Conservation (phyloP, 2,797 vertebrate genomes). For the Agapornis canus region DNA sequence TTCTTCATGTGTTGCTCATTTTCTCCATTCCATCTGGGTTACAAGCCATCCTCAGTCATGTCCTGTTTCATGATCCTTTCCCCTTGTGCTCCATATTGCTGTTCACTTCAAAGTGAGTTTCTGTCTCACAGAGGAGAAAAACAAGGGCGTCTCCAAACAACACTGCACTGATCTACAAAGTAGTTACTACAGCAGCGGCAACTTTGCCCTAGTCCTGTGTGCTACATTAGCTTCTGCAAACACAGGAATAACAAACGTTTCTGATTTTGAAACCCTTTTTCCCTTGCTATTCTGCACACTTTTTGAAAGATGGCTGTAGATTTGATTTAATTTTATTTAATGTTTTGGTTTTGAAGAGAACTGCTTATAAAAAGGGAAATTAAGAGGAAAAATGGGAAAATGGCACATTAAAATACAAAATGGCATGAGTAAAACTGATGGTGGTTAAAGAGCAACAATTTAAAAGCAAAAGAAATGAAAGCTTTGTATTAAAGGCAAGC, state of each 20-base stretch:
- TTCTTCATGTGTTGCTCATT: slow-evolving; percentile 58
- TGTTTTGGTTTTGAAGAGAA: not conserved
- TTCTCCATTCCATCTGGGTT: slow-evolving; percentile 56
- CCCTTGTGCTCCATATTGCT: not conserved
- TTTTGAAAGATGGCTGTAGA: not conserved
- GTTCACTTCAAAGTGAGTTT: slow-evolving; percentile 29
- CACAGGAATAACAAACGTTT: not conserved
- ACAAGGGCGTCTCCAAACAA: slow-evolving; percentile 28
- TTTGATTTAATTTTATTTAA: not conserved
- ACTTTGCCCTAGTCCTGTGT: not conserved
- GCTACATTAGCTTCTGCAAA: not conserved
- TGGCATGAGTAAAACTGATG: not conserved
- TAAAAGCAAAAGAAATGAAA: not conserved
- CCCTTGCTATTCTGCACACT: not conserved
- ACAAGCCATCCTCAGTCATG: slow-evolving; percentile 34
- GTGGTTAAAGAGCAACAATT: not conserved
- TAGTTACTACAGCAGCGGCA: not conserved
- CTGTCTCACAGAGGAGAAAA: slow-evolving; percentile 6
- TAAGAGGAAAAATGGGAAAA: not conserved
- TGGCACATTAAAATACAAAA: not conserved
- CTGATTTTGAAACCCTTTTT: not conserved
- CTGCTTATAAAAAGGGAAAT: not conserved
- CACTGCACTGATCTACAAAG: not conserved
- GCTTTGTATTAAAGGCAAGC: not conserved
- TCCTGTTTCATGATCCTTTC: slow-evolving; percentile 41